Conservation (phyloP, 2,113 vertebrate genomes). For the Aix galericulata region DNA sequence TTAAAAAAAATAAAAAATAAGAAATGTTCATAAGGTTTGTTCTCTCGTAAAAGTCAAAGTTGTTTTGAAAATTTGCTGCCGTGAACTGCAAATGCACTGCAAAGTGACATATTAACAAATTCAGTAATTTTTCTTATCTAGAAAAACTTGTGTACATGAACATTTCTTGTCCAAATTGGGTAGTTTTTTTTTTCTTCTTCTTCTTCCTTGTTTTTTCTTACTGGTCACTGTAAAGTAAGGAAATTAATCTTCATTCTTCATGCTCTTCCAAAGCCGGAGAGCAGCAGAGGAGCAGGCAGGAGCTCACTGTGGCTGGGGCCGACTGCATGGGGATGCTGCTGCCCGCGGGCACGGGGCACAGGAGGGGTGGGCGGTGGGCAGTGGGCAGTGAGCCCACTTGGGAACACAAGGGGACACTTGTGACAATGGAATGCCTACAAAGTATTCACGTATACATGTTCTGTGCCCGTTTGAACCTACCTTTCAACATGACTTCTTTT, state of each 20-base stretch:
- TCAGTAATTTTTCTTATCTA: not conserved
- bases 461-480: not conserved
- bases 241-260: fast-evolving
- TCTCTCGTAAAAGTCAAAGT: conserved; percentile 14
- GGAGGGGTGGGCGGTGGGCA: no score
- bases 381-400: no score
- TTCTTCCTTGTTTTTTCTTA: not conserved
- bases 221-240: no score
- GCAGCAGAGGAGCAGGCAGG: not conserved
- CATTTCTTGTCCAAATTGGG: not conserved
- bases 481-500: not conserved
- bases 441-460: no score
- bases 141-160: not conserved
- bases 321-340: not conserved
- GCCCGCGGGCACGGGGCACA: not conserved
- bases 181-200: not conserved
- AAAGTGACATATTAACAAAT: not conserved
- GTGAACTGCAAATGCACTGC: not conserved
- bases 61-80: conserved; percentile 2
- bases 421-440: not conserved
- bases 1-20: not conserved
- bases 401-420: no score
- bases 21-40: not conserved
- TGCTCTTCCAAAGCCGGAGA: fast-evolving
- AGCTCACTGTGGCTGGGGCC: not conserved